These are phyloP conservation scores for Cyanistes caeruleus DNA, from an alignment of 2,113 vertebrate species.

Conservation along the genomic window DNA sequence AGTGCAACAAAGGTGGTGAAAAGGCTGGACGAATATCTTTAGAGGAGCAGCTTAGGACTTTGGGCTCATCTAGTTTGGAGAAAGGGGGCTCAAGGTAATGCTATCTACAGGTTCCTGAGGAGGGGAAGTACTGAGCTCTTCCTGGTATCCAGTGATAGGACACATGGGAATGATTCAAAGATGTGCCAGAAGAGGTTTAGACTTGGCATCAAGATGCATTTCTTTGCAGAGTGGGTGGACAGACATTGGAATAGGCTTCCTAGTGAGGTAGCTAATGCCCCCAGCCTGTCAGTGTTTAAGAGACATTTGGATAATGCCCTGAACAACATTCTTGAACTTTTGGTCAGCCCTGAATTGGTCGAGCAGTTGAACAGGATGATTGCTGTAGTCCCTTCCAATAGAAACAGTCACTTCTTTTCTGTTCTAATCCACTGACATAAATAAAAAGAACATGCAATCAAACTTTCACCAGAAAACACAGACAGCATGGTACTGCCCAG, in stretches of 20 bases:
- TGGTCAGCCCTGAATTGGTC: neutral
- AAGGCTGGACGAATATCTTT: neutral
- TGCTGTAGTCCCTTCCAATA: neutral
- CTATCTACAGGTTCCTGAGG: neutral
- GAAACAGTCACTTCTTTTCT: neutral
- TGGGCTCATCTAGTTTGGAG: neutral
- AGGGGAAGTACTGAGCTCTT: neutral
- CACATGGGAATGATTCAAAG: fast-evolving
- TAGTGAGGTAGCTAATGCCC: neutral
- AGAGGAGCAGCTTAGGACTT: neutral
- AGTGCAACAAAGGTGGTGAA: neutral
- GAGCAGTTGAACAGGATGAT: neutral
- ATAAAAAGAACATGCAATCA: neutral
- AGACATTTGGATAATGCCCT: neutral
- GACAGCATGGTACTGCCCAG: neutral
- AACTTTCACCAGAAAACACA: neutral
- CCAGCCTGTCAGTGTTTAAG: neutral
- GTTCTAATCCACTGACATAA: neutral
- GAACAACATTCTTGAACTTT: neutral
- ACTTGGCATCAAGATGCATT: neutral
- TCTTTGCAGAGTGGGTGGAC: neutral
- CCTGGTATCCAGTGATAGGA: neutral
- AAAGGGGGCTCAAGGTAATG: neutral
- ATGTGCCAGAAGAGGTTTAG: neutral
- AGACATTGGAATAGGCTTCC: neutral